Base-by-base conservation (phyloP, 2,113 vertebrate genomes). In the Phycodurus eques region DNA sequence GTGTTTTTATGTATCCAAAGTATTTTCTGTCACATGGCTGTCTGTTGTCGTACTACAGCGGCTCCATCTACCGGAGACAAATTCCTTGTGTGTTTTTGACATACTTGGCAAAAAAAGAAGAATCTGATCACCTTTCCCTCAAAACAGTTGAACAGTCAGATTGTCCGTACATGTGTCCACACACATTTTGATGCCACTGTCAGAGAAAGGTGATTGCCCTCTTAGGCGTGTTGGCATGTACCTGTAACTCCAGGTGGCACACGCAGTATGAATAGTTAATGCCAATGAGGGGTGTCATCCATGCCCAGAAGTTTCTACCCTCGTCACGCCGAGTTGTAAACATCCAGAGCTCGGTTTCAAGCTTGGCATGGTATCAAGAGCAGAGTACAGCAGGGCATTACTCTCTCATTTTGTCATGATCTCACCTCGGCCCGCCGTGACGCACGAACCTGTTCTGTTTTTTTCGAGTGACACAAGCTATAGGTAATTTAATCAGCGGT, bases 211-310 rank as follows among this genome's bases (percentile, higher is more conserved):
- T 68, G 92, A 93, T 92, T 88, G 85, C 80, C 84, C 80, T 85
- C 85, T 88, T 77, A 74, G 89, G 88, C 90, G 85, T 84, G 67
- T 63, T 90, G 88, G 85, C 88, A 88, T 85, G 92, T 92, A 93
- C 92, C 90, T 89, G 92, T 92, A 93, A 92, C 92, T 92, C 81
- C 79, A 83, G 89, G 89, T 93, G 91, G 91, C 92, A 92, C 93
- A 90, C 84, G 87, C 86, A 83, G 82, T 83, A 93, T 93, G 86
- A 93, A 93, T 93, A 91, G 83, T 93, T 93, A 88, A 93, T 93
- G 88, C 53, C 47, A 88, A 90, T 74, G 90, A 91, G 85, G 87
- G 89, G 88, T 90, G 91, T 91, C 88, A 91, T 88, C 81, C 82
- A 87, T 89, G 91, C 88, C 90, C 90, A 90, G 87, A 91, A 90